phyloP scores from a whole-genome alignment of 92 coral and sea anemone genomes.

The Palythoa grandiflora region DNA sequence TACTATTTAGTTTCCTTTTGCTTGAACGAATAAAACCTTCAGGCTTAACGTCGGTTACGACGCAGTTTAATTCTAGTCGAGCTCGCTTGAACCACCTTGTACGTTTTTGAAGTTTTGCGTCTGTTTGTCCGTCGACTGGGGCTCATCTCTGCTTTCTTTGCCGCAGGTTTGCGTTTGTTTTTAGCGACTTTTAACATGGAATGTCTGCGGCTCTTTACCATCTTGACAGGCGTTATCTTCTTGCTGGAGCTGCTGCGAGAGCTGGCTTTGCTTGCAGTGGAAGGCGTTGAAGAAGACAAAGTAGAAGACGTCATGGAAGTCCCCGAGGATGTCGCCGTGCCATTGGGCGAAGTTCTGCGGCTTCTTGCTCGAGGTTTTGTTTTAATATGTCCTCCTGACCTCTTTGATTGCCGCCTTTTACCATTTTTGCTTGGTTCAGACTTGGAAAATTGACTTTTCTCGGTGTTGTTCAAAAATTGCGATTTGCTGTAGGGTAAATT shows the following conservation, averaged over 20 bases:
- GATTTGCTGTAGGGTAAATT: neutral
- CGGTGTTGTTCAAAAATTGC: neutral
- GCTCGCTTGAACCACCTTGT: neutral
- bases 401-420: neutral
- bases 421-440: neutral
- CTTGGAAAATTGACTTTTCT: neutral
- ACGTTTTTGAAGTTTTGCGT: slow-evolving; percentile 34
- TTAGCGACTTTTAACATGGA: slow-evolving; percentile 46
- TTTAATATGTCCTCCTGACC: neutral
- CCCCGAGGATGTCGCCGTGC: neutral
- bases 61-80: neutral
- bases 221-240: slow-evolving; percentile 55
- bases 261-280: slow-evolving; percentile 33
- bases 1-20: neutral
- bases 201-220: slow-evolving; percentile 49
- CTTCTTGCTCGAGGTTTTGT: neutral
- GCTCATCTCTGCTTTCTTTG: slow-evolving; percentile 9
- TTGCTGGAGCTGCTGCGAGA: slow-evolving; percentile 10
- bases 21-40: neutral
- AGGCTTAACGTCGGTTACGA: neutral
- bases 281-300: slow-evolving; percentile 8
- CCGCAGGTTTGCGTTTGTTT: slow-evolving; percentile 51
- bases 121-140: slow-evolving; percentile 39
- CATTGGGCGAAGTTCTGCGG: neutral
- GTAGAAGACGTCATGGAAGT: neutral